Evolutionary conservation across 1,140 invertebrate species (phyloP), one percentile per base, ranked within the genome.

Genomic region (Apolygus lucorum): DNA sequence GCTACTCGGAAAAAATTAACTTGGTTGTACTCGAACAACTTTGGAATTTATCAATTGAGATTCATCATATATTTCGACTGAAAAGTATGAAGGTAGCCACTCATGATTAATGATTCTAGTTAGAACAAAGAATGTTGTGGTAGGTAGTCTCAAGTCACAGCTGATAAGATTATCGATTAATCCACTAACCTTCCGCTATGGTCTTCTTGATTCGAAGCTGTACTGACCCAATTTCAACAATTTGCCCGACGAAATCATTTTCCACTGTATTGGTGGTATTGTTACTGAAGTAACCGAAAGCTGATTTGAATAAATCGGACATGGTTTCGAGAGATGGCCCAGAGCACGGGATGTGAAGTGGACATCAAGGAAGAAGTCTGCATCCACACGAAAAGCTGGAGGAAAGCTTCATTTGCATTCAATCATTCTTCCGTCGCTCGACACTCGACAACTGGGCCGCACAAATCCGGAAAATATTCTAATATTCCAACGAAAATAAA

Each of bases 161-260:
- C 54, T 59, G 54, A 28, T 25, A 54, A 54, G 21, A 66, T 11
- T 59, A 59, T 59, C 22, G 54, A 59, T 59, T 59, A 4, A 59
- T 59, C n/a, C 54, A 24, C 81, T 80, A 82, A 96, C 95, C 94
- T 90, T 96, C 94, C 64, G 93, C 94, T 73, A 96, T 92, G 74
- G 96, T 88, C 82, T 87, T 88, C 79, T 90, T 93, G 63, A 96
- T 90, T 78, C 90, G 84, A 69, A 96, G 81, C 83, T 92, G 95
- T 77, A 93, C 88, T 78, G 88, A 90, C 73, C 88, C 91, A 74
- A 97, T 86, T 82, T 96, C 93, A 63, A 97, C 85, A 74, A 86
- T 83, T 82, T 95, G 91, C 29, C 94, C 94, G 70, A 96, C 89
- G 80, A 94, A 95, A 79, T 93, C 91, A 82, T 93, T 93, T 74